These are phyloP conservation scores for Drosophila quinaria DNA, from an alignment of 2,888 invertebrate species.

Conservation along the genomic window DNA sequence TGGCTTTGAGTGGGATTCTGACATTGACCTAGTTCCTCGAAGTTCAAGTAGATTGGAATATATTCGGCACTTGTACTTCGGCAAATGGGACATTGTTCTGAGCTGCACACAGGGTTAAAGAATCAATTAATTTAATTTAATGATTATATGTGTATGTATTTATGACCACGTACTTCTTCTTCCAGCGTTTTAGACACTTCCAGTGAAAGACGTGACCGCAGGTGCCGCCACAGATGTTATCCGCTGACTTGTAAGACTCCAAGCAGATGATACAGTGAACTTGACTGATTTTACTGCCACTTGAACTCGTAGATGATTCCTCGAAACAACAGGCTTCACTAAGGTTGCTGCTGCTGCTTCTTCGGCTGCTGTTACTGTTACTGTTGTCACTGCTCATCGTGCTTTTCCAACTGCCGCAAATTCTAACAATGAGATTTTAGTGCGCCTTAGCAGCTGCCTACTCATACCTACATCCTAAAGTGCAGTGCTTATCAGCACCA, in stretches of 20 bases:
- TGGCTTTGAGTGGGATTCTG: constrained; percentile 1
- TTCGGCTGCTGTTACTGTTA: not conserved
- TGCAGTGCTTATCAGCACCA: constrained; percentile 4
- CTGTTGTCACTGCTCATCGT: not conserved
- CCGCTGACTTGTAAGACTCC: constrained; percentile 7
- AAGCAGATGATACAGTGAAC: constrained; percentile 18
- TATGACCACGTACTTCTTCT: not conserved
- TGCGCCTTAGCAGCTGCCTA: not conserved
- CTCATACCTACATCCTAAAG: not conserved
- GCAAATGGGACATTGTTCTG: constrained; percentile 72
- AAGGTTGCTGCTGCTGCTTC: not conserved
- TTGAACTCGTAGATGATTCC: not conserved
- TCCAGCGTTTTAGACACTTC: constrained; percentile 18
- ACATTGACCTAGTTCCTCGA: constrained; percentile 50
- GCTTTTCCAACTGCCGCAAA: constrained; percentile 7
- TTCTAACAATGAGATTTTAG: not conserved
- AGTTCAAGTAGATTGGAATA: constrained; percentile 64
- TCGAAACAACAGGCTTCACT: not conserved
- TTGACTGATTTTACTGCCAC: not conserved
- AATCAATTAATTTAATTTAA: not conserved
- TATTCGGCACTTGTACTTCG: constrained; percentile 38
- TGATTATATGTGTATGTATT: not conserved
- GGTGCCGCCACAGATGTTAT: constrained; percentile 9
- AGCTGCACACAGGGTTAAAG: constrained; percentile 41
- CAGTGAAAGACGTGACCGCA: constrained; percentile 27